Conservation (phyloP, 2,113 vertebrate species). For the Elephantulus edwardii region DNA sequence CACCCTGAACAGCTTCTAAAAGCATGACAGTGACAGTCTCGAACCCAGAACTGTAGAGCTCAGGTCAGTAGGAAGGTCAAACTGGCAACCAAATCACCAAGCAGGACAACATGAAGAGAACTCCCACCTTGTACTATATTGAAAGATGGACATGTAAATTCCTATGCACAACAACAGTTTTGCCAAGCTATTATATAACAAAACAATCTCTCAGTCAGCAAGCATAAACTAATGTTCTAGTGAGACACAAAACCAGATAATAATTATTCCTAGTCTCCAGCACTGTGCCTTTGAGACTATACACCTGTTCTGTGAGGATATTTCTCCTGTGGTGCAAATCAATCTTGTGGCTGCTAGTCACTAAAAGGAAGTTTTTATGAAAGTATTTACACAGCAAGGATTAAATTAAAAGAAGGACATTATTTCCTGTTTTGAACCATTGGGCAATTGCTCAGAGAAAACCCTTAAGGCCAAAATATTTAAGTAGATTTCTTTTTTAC, state of each 20-base stretch:
- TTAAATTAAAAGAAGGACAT: constrained; percentile 26
- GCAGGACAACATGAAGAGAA: background rate
- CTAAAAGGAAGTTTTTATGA: constrained; percentile 33
- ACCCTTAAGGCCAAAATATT: background rate
- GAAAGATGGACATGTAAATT: background rate
- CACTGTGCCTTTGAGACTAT: background rate
- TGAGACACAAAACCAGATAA: background rate
- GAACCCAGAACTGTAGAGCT: too few species aligned
- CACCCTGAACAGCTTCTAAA: rapidly evolving
- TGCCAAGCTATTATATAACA: background rate
- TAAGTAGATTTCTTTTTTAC: background rate
- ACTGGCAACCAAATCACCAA: rapidly evolving
- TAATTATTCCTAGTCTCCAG: background rate
- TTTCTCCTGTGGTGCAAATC: background rate
- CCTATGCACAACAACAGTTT: background rate
- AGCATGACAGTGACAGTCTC: background rate
- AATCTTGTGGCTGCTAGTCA: background rate
- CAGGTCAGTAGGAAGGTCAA: background rate
- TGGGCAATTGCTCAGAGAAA: constrained; percentile 34
- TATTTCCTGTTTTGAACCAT: background rate
- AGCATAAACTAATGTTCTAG: background rate
- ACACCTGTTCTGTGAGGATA: background rate
- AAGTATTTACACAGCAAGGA: constrained; percentile 17
- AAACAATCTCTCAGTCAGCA: background rate
- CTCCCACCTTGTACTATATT: background rate